These are phyloP conservation scores for Papilio machaon DNA, from an alignment of 1,140 invertebrate species.

Conservation along the genomic window DNA sequence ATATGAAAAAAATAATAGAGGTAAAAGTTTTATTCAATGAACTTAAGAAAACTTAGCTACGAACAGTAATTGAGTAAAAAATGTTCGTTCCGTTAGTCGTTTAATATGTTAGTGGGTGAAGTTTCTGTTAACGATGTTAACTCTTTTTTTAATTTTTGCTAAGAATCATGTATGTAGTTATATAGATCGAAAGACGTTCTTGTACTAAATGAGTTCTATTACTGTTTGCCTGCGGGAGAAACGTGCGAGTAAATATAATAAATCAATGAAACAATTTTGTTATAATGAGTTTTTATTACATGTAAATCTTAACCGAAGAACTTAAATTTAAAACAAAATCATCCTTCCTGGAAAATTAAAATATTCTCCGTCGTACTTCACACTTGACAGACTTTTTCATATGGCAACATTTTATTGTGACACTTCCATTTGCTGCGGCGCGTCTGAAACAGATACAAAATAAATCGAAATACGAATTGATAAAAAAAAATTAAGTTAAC, in stretches of 20 bases:
- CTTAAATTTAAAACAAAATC: conserved; percentile 21
- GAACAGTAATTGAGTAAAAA: neutral
- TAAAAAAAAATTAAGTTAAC: neutral
- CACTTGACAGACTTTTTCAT: neutral
- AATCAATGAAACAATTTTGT: neutral
- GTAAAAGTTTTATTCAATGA: neutral
- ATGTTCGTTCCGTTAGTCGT: neutral
- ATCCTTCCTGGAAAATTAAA: conserved; percentile 14
- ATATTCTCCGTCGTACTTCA: neutral
- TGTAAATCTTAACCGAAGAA: conserved; percentile 25
- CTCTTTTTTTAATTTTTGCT: neutral
- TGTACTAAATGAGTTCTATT: neutral
- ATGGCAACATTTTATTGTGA: conserved; percentile 49
- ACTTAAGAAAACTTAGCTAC: neutral
- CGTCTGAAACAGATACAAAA: conserved; percentile 55
- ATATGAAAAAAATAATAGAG: neutral
- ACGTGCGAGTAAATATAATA: neutral
- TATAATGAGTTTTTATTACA: conserved; percentile 23
- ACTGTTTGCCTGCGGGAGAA: no score
- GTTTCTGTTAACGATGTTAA: neutral
- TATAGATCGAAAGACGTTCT: no score
- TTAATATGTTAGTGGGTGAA: conserved; percentile 7
- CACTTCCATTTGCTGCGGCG: conserved; percentile 60
- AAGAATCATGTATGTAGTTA: neutral
- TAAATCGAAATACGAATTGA: neutral